Base-by-base conservation (phyloP, 2,113 vertebrate genomes). In the Anguilla rostrata region DNA sequence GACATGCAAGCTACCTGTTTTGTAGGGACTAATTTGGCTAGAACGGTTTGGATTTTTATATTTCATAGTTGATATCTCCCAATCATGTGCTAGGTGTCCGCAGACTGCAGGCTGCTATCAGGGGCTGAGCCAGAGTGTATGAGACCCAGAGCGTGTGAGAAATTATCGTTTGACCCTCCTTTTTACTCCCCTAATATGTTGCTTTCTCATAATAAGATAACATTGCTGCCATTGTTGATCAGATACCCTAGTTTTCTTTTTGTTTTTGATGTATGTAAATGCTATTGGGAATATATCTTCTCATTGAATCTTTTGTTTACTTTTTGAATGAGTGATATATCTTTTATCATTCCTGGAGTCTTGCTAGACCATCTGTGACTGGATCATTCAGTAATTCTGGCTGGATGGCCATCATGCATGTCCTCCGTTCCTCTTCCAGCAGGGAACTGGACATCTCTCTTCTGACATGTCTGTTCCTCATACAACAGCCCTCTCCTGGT, bases 371-470 rank as follows among this genome's bases (percentile, higher is more conserved):
- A 34, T 75, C 71, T 34, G 71, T 75, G n/a, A 6, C 11, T 75
- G 5, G 71, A 34, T 75, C 71, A 29, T n/a, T 75, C n/a, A 75
- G 71, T 34, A 29, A 34, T 12, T 75, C 71, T n/a, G 11, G 26
- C n/a, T 75, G 71, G 71, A 75, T 75, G 71, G n/a, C 71, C 16
- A 5, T 75, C 20, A 11, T 34, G 26, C 22, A n/a, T 75, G 71
- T 75, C 26, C 71, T 75, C 26, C 5, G 12, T 22, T 26, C 29
- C n/a, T 75, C 26, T 11, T 29, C 71, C 71, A 34, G 9, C 71
- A 75, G 26, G 9, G 91, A 87, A 89, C 89, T 88, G 91, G 81
- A 82, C 20, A 11, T 49, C 5, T 12, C 26, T n/a, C 40, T 5
- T 20, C 41, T 14, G 7, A 53, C 46, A 66, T 66, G 20, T 29